phyloP scores from a whole-genome alignment of 2,888 invertebrate genomes.

The Drosophila helvetica region DNA sequence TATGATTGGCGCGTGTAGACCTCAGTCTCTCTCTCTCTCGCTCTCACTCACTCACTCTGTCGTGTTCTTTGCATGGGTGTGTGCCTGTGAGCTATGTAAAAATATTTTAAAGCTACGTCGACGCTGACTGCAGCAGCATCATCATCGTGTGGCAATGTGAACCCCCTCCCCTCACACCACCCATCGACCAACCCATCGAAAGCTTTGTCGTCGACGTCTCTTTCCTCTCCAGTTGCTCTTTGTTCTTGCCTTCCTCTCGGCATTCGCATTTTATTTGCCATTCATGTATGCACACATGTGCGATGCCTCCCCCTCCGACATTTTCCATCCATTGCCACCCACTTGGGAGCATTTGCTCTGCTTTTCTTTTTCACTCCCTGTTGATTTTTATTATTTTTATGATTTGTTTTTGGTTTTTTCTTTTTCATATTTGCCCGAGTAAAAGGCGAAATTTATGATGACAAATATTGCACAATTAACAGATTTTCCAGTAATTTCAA shows the following conservation, averaged over 20 bases:
- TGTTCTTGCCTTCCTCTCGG: slow-evolving; percentile 31
- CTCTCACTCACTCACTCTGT: background rate
- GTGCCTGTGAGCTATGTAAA: slow-evolving; percentile 66
- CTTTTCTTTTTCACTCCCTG: slow-evolving; percentile 17
- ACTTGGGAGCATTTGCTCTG: slow-evolving; percentile 38
- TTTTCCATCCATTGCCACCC: slow-evolving; percentile 44
- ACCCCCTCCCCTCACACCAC: background rate
- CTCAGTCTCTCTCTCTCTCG: background rate
- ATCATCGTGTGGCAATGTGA: background rate
- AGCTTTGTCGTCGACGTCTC: slow-evolving; percentile 25
- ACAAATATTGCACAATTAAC: slow-evolving; percentile 14
- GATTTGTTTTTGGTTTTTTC: slow-evolving; percentile 52
- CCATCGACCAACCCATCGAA: slow-evolving; percentile 13
- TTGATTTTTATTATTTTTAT: slow-evolving; percentile 49
- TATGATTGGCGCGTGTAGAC: slow-evolving; percentile 72
- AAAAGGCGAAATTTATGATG: slow-evolving; percentile 25
- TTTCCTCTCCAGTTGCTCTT: slow-evolving; percentile 34
- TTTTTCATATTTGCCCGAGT: slow-evolving; percentile 38
- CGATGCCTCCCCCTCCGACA: background rate
- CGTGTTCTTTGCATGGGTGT: slow-evolving; percentile 3
- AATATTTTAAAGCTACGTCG: slow-evolving; percentile 79
- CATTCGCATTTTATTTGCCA: slow-evolving; percentile 73
- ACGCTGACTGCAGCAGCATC: slow-evolving; percentile 63
- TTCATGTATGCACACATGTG: slow-evolving; percentile 78
- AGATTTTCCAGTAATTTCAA: background rate